phyloP scores from a whole-genome alignment of 2,888 invertebrate genomes.

The Achlya flavicornis region DNA sequence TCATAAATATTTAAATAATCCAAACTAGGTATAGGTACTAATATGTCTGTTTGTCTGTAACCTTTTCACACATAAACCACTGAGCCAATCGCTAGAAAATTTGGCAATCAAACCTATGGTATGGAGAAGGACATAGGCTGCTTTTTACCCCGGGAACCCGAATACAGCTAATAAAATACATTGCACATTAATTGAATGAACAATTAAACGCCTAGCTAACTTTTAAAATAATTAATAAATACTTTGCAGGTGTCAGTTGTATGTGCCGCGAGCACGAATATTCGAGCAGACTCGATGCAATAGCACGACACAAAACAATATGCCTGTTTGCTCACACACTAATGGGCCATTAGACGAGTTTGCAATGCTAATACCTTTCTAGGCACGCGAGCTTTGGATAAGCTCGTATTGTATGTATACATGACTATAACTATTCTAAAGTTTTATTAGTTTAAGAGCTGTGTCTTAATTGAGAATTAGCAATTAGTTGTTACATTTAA shows the following conservation, averaged over 20 bases:
- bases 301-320: constrained; percentile 62
- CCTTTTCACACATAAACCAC: too few species aligned
- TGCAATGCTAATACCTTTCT: constrained; percentile 25
- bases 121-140: too few species aligned
- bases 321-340: constrained; percentile 55
- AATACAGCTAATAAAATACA: too few species aligned
- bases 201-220: too few species aligned
- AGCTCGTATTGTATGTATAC: constrained; percentile 15
- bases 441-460: background rate
- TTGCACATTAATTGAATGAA: too few species aligned
- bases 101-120: too few species aligned
- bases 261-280: constrained; percentile 15
- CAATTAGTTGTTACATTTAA: background rate
- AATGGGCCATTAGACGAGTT: constrained; percentile 56
- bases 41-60: too few species aligned
- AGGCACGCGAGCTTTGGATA: constrained; percentile 30
- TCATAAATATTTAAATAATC: too few species aligned
- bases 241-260: constrained; percentile 18
- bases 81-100: too few species aligned
- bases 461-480: background rate
- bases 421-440: constrained; percentile 12
- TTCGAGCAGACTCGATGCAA: constrained; percentile 9
- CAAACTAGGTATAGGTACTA: too few species aligned
- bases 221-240: background rate
- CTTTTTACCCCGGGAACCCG: too few species aligned